Evolutionary conservation across 2,797 vertebrate species (phyloP), one percentile per base, ranked within the genome.

Genomic region (Arremon aurantiirostris): DNA sequence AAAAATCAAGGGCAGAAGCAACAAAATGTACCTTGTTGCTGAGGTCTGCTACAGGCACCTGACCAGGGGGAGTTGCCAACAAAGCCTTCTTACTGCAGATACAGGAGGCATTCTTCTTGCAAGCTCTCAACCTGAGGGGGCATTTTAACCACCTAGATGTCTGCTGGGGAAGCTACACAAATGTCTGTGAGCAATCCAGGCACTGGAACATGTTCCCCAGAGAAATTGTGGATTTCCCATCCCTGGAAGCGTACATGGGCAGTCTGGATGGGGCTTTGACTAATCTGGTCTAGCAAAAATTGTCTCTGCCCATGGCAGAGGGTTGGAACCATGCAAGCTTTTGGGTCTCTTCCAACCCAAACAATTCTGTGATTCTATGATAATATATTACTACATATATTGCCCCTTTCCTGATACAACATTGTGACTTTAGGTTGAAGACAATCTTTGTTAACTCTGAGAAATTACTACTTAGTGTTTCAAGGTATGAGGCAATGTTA

Each of bases 71-170:
- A 71, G 26, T 64, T 71, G 11, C 12, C 3, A 11, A 35, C 26
- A 52, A 57, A n/a, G 5, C 7, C 44, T 70, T 49, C 49, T 30
- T 57, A 26, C 10, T 83, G 34, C 34, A 78, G 24, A 4, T 27
- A 35, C 12, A 57, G 28, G 11, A 72, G 4, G 14, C 37, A 7
- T 35, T 8, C 26, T 65, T 26, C 22, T 78, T 1, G 0, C 44
- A 41, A 27, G 18, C 11, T 39, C 12, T 53, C 22, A 35, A 8
- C 52, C 26, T 50, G 11, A 57, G 9, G 12, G 10, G 12, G 4
- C 12, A 52, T 65, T 89, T 52, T 37, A 34, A 35, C 26, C 8
- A 39, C 39, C 5, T 21, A 63, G 23, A 56, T n/a, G 7, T 50
- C 50, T 57, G 7, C 30, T 71, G 65, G 15, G 15, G 34, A 34